Conservation (phyloP, 2,797 vertebrate species). For the Natrix natrix region DNA sequence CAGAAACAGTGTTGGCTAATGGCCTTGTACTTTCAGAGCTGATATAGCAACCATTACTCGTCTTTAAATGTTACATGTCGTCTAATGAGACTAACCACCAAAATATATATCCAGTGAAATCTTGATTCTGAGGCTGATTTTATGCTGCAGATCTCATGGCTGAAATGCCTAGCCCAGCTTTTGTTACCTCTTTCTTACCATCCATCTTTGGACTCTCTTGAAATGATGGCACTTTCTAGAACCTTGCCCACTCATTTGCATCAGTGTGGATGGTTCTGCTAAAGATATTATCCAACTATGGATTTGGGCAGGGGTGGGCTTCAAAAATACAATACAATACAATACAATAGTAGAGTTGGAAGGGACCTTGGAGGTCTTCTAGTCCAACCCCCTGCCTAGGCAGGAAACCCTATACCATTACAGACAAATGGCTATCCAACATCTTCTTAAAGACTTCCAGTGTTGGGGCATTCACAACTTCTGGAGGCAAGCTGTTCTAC, state of each 20-base stretch:
- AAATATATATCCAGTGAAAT: neutral
- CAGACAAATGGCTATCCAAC: no score
- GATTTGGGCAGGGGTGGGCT: neutral
- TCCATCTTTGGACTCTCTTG: neutral
- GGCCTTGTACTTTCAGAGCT: no score
- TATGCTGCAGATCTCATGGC: neutral
- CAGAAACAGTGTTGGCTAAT: neutral
- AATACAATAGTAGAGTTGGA: no score
- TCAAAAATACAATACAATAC: no score
- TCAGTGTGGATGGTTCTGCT: neutral
- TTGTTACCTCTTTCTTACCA: neutral
- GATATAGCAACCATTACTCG: neutral
- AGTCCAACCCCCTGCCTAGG: no score
- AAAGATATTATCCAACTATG: neutral
- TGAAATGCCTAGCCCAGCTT: neutral
- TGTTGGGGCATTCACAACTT: no score
- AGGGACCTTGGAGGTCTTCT: no score
- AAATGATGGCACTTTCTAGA: neutral
- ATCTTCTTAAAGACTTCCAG: no score
- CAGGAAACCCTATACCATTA: no score
- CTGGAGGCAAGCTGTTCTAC: no score
- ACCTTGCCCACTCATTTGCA: neutral
- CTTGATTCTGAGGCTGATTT: neutral
- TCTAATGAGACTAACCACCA: neutral
- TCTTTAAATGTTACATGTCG: neutral